Evolutionary conservation across 2,797 vertebrate species (phyloP).

Genomic region (Intellagama lesueurii): DNA sequence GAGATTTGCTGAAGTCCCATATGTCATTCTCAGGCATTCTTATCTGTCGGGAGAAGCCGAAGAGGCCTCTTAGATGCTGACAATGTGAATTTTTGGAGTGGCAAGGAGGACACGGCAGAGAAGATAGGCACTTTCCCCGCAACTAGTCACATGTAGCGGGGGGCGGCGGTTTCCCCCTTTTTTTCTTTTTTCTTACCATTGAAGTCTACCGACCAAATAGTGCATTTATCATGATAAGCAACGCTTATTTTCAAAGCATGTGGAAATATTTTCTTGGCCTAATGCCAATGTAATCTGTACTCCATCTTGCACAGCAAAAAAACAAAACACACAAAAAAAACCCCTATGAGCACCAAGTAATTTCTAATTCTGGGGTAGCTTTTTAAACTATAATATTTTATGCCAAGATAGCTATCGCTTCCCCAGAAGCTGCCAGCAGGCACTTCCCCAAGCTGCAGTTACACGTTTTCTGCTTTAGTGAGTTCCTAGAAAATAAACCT

Average conservation of each 20-base stretch:
- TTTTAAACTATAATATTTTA: background rate
- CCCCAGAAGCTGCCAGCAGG: too few species aligned
- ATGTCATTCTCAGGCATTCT: conserved; percentile 1
- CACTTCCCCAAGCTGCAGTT: background rate
- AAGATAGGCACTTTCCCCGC: background rate
- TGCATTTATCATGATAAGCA: background rate
- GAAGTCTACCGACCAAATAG: background rate
- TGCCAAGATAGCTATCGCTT: background rate
- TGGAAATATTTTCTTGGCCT: background rate
- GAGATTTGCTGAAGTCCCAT: conserved; percentile 23
- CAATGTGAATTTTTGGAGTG: background rate
- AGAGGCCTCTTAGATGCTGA: background rate
- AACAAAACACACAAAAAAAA: too few species aligned
- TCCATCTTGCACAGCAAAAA: background rate
- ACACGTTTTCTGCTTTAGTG: background rate
- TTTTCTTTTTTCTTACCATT: background rate
- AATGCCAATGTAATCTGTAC: background rate
- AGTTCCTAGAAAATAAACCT: background rate
- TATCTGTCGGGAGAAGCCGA: conserved; percentile 6
- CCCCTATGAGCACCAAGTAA: too few species aligned
- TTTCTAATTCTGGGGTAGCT: background rate
- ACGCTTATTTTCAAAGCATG: conserved; percentile 5
- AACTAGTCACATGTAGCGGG: background rate
- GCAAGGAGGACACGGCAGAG: too few species aligned
- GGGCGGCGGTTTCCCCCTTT: background rate